These are phyloP conservation scores for Geophilus truncorum DNA, from an alignment of 2,888 invertebrate species.

Conservation along the genomic window DNA sequence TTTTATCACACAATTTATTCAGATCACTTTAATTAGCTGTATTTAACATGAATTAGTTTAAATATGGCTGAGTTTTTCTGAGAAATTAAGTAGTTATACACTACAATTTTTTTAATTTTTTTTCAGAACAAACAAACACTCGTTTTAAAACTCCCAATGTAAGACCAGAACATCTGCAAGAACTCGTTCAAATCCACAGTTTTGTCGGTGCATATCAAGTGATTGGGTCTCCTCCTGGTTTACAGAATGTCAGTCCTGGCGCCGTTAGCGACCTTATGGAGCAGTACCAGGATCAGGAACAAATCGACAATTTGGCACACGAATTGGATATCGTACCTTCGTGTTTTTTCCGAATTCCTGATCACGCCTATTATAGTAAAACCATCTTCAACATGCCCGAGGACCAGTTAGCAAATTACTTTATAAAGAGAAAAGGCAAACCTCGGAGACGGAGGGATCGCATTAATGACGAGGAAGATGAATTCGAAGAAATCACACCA, in stretches of 20 bases:
- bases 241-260: not conserved
- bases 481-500: too few species aligned
- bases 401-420: not conserved
- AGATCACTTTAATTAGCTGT: too few species aligned
- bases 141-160: not conserved
- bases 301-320: not conserved
- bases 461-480: too few species aligned
- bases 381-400: not conserved
- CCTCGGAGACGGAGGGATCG: too few species aligned
- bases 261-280: not conserved
- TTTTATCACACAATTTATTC: too few species aligned
- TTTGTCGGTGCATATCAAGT: constrained; percentile 11
- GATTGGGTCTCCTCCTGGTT: not conserved
- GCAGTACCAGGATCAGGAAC: not conserved
- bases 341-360: not conserved
- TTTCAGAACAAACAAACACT: too few species aligned
- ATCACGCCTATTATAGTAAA: not conserved
- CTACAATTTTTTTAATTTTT: too few species aligned
- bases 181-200: not conserved
- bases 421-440: not conserved
- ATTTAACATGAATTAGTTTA: too few species aligned
- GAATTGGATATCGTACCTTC: not conserved
- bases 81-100: too few species aligned
- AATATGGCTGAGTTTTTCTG: too few species aligned
- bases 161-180: not conserved